Evolutionary conservation across 1,140 invertebrate species (phyloP).

Genomic region (Musca domestica): DNA sequence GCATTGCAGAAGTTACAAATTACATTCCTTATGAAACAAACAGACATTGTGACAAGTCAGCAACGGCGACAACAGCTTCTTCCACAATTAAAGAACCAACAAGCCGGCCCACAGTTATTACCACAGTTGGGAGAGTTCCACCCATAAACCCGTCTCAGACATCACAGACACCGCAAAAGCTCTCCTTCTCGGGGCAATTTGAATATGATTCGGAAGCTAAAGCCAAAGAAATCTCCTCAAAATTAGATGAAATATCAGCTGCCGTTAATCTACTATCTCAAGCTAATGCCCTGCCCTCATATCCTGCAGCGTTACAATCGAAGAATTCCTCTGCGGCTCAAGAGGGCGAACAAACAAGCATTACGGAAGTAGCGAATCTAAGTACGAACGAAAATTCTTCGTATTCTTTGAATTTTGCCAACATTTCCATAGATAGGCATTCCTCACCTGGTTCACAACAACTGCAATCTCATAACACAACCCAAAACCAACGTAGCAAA

Average conservation of each 20-base stretch:
- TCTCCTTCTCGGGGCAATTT: conserved; percentile 4
- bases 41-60: not conserved
- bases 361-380: not conserved
- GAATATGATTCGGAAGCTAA: not conserved
- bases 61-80: not conserved
- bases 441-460: conserved; percentile 7
- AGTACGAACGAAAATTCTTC: conserved; percentile 7
- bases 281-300: conserved; percentile 6
- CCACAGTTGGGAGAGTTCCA: not conserved
- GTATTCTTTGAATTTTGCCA: conserved; percentile 21
- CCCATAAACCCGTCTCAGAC: not conserved
- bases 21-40: conserved; percentile 10
- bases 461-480: not conserved
- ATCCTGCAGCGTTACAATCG: not conserved
- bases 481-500: not conserved
- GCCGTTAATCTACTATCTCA: conserved; percentile 11
- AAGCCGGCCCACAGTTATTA: not conserved
- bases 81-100: not conserved
- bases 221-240: conserved; percentile 4
- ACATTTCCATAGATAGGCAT: conserved; percentile 20
- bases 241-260: conserved; percentile 20
- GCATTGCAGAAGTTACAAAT: not conserved
- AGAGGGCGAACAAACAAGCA: not conserved
- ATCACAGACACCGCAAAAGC: conserved; percentile 2
- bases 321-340: not conserved